Percentiles rank a stretch among this genome's conserved stretches.
phyloP scores from a whole-genome alignment of 2,113 vertebrate species.

The Talpa occidentalis region DNA sequence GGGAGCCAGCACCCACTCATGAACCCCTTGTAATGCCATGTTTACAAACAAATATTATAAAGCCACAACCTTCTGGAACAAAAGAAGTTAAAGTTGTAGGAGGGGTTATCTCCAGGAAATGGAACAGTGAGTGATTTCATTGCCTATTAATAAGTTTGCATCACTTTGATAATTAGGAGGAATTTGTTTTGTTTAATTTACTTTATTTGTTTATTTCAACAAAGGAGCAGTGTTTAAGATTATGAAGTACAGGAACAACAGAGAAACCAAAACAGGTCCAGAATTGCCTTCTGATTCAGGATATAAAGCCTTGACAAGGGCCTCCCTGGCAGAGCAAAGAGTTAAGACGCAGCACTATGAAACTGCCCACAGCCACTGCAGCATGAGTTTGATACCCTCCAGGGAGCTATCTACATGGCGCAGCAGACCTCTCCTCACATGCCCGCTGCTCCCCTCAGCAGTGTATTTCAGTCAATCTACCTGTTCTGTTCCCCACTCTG shows the following conservation, averaged over 20 bases:
- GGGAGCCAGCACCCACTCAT: background rate
- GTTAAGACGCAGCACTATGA: too few relatives aligned
- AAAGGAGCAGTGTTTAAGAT: background rate
- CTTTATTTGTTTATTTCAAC: conserved; percentile 34
- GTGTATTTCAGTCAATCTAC: too few relatives aligned
- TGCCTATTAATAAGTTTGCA: background rate
- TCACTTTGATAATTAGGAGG: background rate
- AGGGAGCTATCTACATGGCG: too few relatives aligned
- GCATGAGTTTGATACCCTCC: too few relatives aligned
- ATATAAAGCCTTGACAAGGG: background rate
- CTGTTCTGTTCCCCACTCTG: too few relatives aligned
- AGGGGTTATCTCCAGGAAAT: background rate
- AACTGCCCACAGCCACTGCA: too few relatives aligned
- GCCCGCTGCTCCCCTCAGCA: too few relatives aligned
- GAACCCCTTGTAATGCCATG: background rate
- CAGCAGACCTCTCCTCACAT: too few relatives aligned
- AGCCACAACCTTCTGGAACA: background rate
- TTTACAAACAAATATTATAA: background rate
- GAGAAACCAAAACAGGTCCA: background rate
- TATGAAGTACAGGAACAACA: background rate
- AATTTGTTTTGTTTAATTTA: background rate
- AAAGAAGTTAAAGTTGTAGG: background rate
- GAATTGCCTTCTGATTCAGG: background rate
- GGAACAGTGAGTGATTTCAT: background rate
- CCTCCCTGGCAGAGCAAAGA: too few relatives aligned